Evolutionary conservation across 2,797 vertebrate species (phyloP).

Genomic region (Smutsia temminckii): DNA sequence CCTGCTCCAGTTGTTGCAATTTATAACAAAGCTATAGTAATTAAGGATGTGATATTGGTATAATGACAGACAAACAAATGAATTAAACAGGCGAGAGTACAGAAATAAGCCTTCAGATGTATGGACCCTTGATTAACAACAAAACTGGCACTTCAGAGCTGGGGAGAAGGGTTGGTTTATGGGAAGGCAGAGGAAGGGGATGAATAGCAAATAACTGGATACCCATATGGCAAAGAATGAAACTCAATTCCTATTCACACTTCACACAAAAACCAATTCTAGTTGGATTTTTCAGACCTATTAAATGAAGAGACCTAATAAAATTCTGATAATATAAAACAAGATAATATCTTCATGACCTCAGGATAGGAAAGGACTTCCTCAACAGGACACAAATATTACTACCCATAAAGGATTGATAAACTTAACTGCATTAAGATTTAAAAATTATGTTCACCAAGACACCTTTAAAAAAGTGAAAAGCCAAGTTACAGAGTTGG

Average conservation of each 20-base stretch:
- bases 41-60: not conserved
- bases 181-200: not conserved
- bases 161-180: too few species aligned
- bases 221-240: not conserved
- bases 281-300: not conserved
- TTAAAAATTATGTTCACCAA: conserved; percentile 2
- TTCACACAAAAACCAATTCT: not conserved
- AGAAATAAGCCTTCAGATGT: not conserved
- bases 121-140: not conserved
- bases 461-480: not conserved
- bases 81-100: not conserved
- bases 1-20: not conserved
- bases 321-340: not conserved
- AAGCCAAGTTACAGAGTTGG: not conserved
- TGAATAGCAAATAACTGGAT: not conserved
- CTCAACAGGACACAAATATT: conserved; percentile 13
- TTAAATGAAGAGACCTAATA: not conserved
- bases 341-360: not conserved
- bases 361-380: not conserved
- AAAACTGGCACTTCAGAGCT: not conserved
- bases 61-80: not conserved
- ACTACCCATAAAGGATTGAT: not conserved
- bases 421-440: conserved; percentile 14
- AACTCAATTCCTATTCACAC: not conserved
- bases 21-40: conserved; percentile 1